phyloP scores from a whole-genome alignment of 2,888 invertebrate species.

The Drosophila gaucha region DNA sequence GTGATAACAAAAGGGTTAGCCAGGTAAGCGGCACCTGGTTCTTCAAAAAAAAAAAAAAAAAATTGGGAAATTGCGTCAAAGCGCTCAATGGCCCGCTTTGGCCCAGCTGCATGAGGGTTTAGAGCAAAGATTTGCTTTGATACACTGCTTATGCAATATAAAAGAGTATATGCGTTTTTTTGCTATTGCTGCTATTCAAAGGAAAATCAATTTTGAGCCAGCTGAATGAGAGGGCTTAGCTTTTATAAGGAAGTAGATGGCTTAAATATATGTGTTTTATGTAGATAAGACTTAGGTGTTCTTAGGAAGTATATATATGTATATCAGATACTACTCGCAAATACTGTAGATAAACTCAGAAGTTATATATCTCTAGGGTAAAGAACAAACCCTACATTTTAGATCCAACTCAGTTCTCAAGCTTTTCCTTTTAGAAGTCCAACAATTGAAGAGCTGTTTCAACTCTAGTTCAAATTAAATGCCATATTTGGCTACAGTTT shows the following conservation, averaged over 20 bases:
- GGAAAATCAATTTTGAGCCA: not conserved
- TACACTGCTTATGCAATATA: not conserved
- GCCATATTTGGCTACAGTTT: not conserved
- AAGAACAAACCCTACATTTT: too few species aligned
- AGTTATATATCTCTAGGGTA: too few species aligned
- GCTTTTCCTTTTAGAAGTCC: too few species aligned
- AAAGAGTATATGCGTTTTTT: not conserved
- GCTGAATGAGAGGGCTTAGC: constrained; percentile 6
- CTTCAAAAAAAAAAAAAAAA: constrained; percentile 5
- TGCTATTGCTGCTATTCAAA: not conserved
- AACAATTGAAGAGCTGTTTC: not conserved
- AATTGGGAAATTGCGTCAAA: constrained; percentile 22
- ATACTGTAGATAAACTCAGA: too few species aligned
- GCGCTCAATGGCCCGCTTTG: constrained; percentile 22
- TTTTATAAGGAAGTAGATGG: not conserved
- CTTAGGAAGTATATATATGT: too few species aligned
- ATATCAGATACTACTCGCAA: too few species aligned
- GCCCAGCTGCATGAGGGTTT: constrained; percentile 46
- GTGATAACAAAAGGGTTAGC: constrained; percentile 38
- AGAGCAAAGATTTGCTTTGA: not conserved
- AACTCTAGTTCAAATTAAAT: not conserved
- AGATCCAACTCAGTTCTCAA: too few species aligned
- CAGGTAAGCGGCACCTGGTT: constrained; percentile 35
- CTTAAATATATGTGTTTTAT: too few species aligned
- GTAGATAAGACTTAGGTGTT: too few species aligned